phyloP scores from a whole-genome alignment of 1,140 invertebrate genomes.

The Andrena cerasifolii region DNA sequence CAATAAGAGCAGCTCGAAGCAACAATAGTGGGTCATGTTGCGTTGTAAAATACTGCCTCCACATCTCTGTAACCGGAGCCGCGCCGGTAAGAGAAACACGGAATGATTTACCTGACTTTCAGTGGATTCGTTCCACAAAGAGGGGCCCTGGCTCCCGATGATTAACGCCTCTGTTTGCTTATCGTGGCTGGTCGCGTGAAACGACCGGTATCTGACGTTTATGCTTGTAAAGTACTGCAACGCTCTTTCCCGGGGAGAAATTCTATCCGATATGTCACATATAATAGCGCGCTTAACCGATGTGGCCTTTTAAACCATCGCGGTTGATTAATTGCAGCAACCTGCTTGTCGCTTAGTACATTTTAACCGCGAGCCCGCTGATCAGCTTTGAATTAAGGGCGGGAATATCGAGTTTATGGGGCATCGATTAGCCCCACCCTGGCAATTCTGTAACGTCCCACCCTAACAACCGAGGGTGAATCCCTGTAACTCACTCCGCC shows the following conservation, averaged over 20 bases:
- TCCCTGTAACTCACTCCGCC: neutral
- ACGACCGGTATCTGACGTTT: constrained; percentile 48
- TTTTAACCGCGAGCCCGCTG: no score
- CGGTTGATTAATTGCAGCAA: no score
- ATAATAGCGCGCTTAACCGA: no score
- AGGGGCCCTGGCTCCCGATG: constrained; percentile 17
- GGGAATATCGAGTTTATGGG: no score
- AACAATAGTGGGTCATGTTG: constrained; percentile 7
- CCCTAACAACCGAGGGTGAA: neutral
- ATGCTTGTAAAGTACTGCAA: constrained; percentile 34
- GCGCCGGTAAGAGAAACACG: constrained; percentile 8
- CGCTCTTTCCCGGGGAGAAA: no score
- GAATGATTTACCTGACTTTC: constrained; percentile 43
- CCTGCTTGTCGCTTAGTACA: no score
- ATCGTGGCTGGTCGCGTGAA: constrained; percentile 49
- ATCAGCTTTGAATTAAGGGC: no score
- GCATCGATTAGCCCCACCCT: neutral
- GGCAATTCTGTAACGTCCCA: no score
- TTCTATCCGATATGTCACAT: no score
- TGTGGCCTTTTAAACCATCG: no score
- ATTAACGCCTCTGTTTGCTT: constrained; percentile 44
- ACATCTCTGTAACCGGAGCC: constrained; percentile 38
- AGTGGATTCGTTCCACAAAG: constrained; percentile 28
- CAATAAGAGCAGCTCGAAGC: neutral
- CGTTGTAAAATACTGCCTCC: constrained; percentile 4